These are phyloP conservation scores for Drosophila heteroneura DNA, from an alignment of 2,888 invertebrate genomes.

Conservation along the genomic window DNA sequence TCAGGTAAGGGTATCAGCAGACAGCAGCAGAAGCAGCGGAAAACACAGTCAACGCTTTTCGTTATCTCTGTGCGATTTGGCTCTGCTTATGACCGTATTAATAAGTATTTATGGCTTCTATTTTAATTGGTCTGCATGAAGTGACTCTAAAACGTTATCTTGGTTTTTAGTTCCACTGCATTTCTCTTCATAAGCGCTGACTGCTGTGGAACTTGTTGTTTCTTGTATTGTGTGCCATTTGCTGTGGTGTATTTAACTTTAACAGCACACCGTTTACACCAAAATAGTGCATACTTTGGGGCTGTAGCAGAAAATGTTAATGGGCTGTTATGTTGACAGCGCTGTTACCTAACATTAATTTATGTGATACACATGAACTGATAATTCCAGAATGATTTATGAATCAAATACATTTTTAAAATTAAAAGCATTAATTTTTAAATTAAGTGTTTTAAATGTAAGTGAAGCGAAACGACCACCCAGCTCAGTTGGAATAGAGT, in stretches of 20 bases:
- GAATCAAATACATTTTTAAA: slow-evolving; percentile 4
- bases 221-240: not conserved
- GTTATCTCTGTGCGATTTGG: slow-evolving; percentile 23
- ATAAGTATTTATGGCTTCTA: slow-evolving; percentile 16
- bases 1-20: slow-evolving; percentile 83
- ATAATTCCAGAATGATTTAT: not conserved
- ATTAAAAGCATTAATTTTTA: not conserved
- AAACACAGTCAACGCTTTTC: slow-evolving; percentile 28
- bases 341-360: slow-evolving; percentile 6
- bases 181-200: slow-evolving; percentile 9
- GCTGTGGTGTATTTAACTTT: slow-evolving; percentile 5
- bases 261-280: not conserved
- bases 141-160: slow-evolving; percentile 11
- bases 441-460: not conserved
- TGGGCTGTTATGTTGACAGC: slow-evolving; percentile 5
- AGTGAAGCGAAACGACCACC: not conserved
- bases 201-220: slow-evolving; percentile 25
- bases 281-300: slow-evolving; percentile 38
- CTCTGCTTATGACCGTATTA: not conserved
- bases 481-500: not conserved
- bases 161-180: not conserved
- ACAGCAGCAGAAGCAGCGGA: not conserved
- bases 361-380: not conserved
- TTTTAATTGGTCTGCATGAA: slow-evolving; percentile 18
- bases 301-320: slow-evolving; percentile 5